Base-by-base conservation (phyloP, 2,113 vertebrate species). In the Syngnathus typhle region DNA sequence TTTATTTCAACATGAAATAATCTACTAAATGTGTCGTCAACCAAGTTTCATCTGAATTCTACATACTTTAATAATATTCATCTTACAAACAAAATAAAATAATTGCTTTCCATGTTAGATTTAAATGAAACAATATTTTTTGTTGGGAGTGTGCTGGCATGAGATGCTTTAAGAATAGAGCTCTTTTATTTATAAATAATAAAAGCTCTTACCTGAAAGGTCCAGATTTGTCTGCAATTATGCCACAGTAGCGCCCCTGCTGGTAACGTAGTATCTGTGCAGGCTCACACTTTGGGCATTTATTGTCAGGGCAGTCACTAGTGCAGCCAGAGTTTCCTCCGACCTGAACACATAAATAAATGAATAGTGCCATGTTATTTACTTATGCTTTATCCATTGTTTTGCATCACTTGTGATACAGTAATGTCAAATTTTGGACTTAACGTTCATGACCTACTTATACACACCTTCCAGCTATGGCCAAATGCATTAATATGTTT, bases 381-480 rank as follows among this genome's bases (percentile, higher is more conserved):
- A 19, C 19, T 8, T 1, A 4, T 49, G 18, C 7, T 2, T 49
- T 49, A 49, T 49, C 7, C 7, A 49, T 49, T 49, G n/a, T 18
- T 18, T 19, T 19, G 18, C 47, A 49, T 49, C 47, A 49, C 16
- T 49, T 49, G 46, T 32, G 27, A 32, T 32, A 3, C 27, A 32
- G 27, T 32, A 32, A 32, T 32, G 27, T 32, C 8, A 1, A 4
- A 11, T 60, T 32, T 59, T 54, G n/a, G 32, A 18, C 13, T 37
- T 4, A 38, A 7, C 1, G 60, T 37, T 69, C 19, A 32, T 2
- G 23, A 6, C 11, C 23, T 55, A 6, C 23, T 23, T 11, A 21
- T 43, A 55, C 64, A 23, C 4, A 78, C 76, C 71, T 74, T 60
- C 76, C 76, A 78, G 71, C 76, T 78, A 55, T 65, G 38, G 38